Evolutionary conservation across 2,888 invertebrate genomes (phyloP), one percentile per base, ranked within the genome.

Genomic region (Salticus scenicus): DNA sequence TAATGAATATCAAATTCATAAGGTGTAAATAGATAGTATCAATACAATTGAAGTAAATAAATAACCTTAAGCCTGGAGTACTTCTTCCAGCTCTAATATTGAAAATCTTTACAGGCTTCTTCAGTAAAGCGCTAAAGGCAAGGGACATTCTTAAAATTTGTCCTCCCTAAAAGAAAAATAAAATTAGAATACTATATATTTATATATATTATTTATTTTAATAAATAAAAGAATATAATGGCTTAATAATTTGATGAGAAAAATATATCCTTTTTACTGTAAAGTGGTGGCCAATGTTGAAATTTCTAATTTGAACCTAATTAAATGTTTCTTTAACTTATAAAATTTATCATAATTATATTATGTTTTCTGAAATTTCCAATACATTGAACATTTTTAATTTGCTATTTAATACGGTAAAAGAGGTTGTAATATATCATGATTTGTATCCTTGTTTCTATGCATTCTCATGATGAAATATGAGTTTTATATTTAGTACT

Each of bases 21-120:
- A n/a, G n/a, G n/a, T n/a, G n/a, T n/a, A n/a, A n/a, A n/a, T n/a
- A n/a, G n/a, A n/a, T n/a, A n/a, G n/a, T n/a, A n/a, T n/a, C n/a
- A n/a, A n/a, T n/a, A n/a, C n/a, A n/a, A n/a, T n/a, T n/a, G n/a
- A n/a, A n/a, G n/a, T n/a, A n/a, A n/a, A n/a, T n/a, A n/a, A n/a
- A n/a, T n/a, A n/a, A 94, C 97, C 97, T 93, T 93, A 98, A 92
- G 0, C 98, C 98, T 5, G 97, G 96, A 89, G 95, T 96, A 28
- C 93, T 93, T 47, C 97, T 93, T 0, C 95, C 95, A 2, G 95
- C 95, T 89, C 98, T 92, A 89, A 98, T 97, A 87, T 96, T 97
- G 12, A 90, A 91, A 4, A 98, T 94, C 88, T 93, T 93, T 37
- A 97, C 93, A 0, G 96, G 95, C 75, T 94, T 93, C 51, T 93